These are phyloP conservation scores for Colletes gigas DNA, from an alignment of 1,140 invertebrate genomes.

Conservation along the genomic window DNA sequence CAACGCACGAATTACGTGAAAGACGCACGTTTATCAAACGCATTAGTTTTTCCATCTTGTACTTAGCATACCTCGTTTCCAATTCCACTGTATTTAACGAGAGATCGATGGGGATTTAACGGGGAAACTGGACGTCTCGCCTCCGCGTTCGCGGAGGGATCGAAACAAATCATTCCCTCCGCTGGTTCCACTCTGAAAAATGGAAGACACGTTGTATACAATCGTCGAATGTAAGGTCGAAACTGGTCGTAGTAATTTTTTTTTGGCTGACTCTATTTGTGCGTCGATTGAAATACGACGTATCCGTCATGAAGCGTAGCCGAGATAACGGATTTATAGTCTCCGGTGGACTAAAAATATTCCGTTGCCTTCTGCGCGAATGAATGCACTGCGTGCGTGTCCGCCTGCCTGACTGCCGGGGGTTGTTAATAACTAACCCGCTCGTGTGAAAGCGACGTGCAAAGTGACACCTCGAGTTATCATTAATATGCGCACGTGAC, in stretches of 20 bases:
- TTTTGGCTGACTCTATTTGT: slow-evolving; percentile 66
- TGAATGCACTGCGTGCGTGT: slow-evolving; percentile 64
- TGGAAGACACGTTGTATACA: slow-evolving; percentile 30
- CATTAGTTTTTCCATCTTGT: too few species aligned
- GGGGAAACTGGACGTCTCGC: background rate
- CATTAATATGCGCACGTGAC: slow-evolving; percentile 3
- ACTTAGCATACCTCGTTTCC: background rate
- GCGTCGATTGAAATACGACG: slow-evolving; percentile 73
- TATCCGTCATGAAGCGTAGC: slow-evolving; percentile 67
- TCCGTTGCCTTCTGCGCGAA: slow-evolving; percentile 69
- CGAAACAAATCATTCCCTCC: slow-evolving; percentile 18
- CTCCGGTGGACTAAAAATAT: slow-evolving; percentile 72
- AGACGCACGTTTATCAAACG: background rate
- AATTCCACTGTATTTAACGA: too few species aligned
- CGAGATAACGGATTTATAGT: slow-evolving; percentile 75
- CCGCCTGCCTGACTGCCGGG: background rate
- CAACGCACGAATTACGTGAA: slow-evolving; percentile 26
- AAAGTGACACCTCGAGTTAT: slow-evolving; percentile 41
- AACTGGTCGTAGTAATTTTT: slow-evolving; percentile 34
- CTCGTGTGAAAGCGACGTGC: slow-evolving; percentile 57
- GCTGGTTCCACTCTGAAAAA: slow-evolving; percentile 28
- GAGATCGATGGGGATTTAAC: background rate
- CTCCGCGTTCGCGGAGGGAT: background rate
- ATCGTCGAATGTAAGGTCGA: slow-evolving; percentile 46
- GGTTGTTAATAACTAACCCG: slow-evolving; percentile 67